These are phyloP conservation scores for Aphaenogaster rudis DNA, from an alignment of 1,140 invertebrate genomes.

Conservation along the genomic window DNA sequence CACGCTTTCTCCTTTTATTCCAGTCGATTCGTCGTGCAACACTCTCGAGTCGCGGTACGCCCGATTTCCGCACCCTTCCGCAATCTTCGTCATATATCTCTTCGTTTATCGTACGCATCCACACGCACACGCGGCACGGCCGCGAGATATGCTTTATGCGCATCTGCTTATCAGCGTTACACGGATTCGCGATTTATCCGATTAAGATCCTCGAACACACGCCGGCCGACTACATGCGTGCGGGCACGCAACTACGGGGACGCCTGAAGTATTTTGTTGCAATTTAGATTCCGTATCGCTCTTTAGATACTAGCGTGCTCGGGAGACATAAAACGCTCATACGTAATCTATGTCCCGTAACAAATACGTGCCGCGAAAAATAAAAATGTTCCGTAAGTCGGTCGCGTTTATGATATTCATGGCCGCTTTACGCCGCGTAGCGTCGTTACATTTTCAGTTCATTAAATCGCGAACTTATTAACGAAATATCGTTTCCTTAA, in stretches of 20 bases:
- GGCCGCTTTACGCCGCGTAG: not conserved
- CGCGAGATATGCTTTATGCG: not conserved
- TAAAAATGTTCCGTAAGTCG: not conserved
- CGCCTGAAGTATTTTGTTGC: slow-evolving; percentile 30
- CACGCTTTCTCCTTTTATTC: slow-evolving; percentile 2
- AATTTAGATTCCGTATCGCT: slow-evolving; percentile 19
- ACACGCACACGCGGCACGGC: not conserved
- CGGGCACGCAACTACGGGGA: slow-evolving; percentile 4
- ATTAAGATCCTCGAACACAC: slow-evolving; percentile 31
- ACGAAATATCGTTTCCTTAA: not conserved
- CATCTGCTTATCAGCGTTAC: slow-evolving; percentile 50
- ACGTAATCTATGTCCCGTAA: slow-evolving; percentile 27
- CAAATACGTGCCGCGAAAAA: not conserved
- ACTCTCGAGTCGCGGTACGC: not conserved
- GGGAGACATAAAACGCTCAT: slow-evolving; percentile 19
- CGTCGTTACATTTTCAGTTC: slow-evolving; percentile 18
- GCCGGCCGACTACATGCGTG: not conserved
- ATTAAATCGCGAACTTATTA: slow-evolving; percentile 22
- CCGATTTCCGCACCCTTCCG: not conserved
- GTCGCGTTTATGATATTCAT: not conserved
- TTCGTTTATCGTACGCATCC: slow-evolving; percentile 9
- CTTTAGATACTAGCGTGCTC: slow-evolving; percentile 26
- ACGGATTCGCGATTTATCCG: slow-evolving; percentile 37
- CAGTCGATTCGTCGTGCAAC: slow-evolving; percentile 17
- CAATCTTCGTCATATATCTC: slow-evolving; percentile 24